Evolutionary conservation across 2,797 vertebrate species (phyloP).

Genomic region (Microcaecilia unicolor): DNA sequence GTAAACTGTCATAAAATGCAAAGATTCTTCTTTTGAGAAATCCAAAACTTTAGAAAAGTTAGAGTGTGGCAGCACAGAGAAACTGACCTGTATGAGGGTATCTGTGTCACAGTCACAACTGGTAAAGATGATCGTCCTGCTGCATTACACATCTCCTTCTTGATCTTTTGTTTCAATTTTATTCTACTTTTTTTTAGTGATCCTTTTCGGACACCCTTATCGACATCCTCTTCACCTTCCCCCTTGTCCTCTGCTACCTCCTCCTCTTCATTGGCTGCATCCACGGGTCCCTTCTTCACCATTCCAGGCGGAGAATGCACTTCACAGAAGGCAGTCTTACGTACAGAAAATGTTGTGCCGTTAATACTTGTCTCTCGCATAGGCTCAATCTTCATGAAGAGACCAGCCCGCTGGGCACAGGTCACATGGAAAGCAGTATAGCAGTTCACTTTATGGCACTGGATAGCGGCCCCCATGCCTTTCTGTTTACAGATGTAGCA

Average conservation of each 20-base stretch:
- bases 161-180: constrained; percentile 79
- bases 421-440: constrained; percentile 96
- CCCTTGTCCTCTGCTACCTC: constrained; percentile 56
- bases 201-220: constrained; percentile 55
- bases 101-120: constrained; percentile 70
- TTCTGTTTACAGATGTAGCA: constrained; percentile 96
- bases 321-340: constrained; percentile 92
- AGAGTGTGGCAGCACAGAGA: too few species aligned
- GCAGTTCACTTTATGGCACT: constrained; percentile 98
- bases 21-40: too few species aligned
- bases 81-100: constrained; percentile 88
- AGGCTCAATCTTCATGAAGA: constrained; percentile 97
- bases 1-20: too few species aligned
- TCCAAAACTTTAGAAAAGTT: too few species aligned
- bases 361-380: constrained; percentile 84
- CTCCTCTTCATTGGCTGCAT: constrained; percentile 15
- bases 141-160: constrained; percentile 59
- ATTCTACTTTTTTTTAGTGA: constrained; percentile 62
- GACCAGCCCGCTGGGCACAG: constrained; percentile 85
- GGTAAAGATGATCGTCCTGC: constrained; percentile 47
- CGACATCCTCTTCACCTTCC: constrained; percentile 53
- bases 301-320: constrained; percentile 76
- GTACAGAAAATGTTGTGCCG: constrained; percentile 89
- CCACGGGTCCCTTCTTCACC: constrained; percentile 20
- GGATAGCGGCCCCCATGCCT: constrained; percentile 87